These are phyloP conservation scores for Sthenelais limicola DNA, from an alignment of 2,888 invertebrate genomes.

Conservation along the genomic window DNA sequence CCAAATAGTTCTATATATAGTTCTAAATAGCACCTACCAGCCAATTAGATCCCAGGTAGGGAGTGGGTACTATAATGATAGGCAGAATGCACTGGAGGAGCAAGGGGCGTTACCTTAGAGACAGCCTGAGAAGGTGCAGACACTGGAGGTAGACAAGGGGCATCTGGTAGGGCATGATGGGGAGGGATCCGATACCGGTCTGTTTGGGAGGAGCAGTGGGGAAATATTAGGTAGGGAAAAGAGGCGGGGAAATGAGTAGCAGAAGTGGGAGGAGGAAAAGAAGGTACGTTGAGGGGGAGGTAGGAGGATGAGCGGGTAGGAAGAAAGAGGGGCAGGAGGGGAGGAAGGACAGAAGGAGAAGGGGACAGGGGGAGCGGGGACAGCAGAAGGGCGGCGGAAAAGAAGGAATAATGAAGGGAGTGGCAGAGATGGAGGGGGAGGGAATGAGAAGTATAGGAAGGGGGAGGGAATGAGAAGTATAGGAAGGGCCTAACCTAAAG, in stretches of 20 bases:
- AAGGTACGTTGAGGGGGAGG: slow-evolving; percentile 1
- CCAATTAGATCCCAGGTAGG: no score
- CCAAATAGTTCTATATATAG: no score
- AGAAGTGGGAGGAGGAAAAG: neutral
- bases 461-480: neutral
- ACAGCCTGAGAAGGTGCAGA: no score
- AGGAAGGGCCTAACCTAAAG: neutral
- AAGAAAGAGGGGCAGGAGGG: neutral
- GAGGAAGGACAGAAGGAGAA: neutral
- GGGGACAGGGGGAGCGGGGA: slow-evolving; percentile 4
- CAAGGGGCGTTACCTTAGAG: no score
- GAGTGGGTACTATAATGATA: no score
- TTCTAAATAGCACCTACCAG: no score
- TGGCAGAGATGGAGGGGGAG: neutral
- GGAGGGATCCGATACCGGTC: neutral
- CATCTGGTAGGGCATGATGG: neutral
- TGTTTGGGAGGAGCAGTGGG: slow-evolving; percentile 5
- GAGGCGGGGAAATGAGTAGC: slow-evolving; percentile 10
- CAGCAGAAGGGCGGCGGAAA: neutral
- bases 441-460: neutral
- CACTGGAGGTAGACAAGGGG: no score
- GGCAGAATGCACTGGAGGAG: no score
- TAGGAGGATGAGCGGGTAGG: neutral
- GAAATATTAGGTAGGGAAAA: slow-evolving; percentile 8
- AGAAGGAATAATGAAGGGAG: neutral